phyloP scores from a whole-genome alignment of 2,797 vertebrate species.

The Dendrocincla tyrannina region DNA sequence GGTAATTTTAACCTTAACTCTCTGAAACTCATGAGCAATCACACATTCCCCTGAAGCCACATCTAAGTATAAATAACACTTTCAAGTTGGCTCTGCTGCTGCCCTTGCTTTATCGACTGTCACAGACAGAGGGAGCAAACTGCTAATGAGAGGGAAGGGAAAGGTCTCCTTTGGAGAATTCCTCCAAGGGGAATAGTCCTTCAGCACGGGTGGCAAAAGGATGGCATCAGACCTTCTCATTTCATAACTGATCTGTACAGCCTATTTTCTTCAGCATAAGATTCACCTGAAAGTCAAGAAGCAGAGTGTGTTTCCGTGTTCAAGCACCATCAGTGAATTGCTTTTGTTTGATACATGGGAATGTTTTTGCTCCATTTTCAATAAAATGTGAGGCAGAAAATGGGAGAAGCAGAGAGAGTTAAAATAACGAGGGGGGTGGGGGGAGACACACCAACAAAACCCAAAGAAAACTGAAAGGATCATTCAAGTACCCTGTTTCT shows the following conservation, averaged over 20 bases:
- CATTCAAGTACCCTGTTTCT: not conserved
- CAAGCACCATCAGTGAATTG: not conserved
- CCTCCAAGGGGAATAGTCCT: not conserved
- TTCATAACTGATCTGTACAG: not conserved
- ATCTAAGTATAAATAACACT: not conserved
- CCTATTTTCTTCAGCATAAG: not conserved
- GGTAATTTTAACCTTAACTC: not conserved
- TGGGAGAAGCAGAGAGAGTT: not conserved
- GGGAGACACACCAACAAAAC: too few species aligned
- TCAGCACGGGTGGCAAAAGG: not conserved
- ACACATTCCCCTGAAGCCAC: not conserved
- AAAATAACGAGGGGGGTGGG: not conserved
- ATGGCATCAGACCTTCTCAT: not conserved
- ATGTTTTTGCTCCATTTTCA: not conserved
- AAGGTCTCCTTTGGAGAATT: not conserved
- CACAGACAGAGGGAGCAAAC: slow-evolving; percentile 68
- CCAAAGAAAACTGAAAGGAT: not conserved
- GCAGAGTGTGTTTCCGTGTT: not conserved
- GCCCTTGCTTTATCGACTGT: slow-evolving; percentile 35
- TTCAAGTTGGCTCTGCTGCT: not conserved
- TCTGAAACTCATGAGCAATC: not conserved
- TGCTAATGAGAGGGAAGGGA: slow-evolving; percentile 5
- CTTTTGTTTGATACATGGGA: not conserved
- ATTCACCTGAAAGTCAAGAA: not conserved
- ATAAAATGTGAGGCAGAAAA: not conserved